These are phyloP conservation scores for Pica pica DNA, from an alignment of 2,113 vertebrate species.

Conservation along the genomic window DNA sequence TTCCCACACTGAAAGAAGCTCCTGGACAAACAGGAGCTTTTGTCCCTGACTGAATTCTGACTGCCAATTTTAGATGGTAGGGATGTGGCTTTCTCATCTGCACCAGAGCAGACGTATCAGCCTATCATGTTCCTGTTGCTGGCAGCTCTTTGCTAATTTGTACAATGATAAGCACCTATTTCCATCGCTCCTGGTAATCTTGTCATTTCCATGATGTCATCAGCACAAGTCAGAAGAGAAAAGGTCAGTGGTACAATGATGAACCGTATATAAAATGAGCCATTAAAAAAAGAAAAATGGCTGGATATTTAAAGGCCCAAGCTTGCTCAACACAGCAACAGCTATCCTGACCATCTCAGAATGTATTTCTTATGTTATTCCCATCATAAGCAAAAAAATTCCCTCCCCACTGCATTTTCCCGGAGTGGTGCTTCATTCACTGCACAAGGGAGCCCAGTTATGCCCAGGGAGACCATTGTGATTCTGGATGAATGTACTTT, in stretches of 20 bases:
- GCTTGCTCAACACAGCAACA: not conserved
- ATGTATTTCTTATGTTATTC: not conserved
- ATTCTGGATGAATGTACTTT: not conserved
- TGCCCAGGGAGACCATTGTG: not conserved
- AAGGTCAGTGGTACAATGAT: constrained; percentile 42
- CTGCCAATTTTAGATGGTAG: not conserved
- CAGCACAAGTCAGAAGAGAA: constrained; percentile 37
- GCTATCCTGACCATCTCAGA: not conserved
- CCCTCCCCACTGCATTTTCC: not conserved
- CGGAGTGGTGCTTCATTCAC: not conserved
- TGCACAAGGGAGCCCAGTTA: not conserved
- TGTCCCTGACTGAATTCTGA: not conserved
- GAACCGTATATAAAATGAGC: constrained; percentile 23
- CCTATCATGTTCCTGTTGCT: not conserved
- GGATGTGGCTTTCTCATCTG: not conserved
- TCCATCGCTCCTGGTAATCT: constrained; percentile 24
- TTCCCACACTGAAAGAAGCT: not conserved
- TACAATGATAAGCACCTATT: constrained; percentile 34
- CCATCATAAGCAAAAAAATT: not conserved
- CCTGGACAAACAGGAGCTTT: not conserved
- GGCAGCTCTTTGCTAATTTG: constrained; percentile 53
- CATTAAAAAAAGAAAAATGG: constrained; percentile 38
- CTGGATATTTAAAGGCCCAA: not conserved
- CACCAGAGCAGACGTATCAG: not conserved
- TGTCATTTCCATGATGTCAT: constrained; percentile 44